Conservation (phyloP, 2,888 invertebrate genomes). For the Drosophila lutescens region DNA sequence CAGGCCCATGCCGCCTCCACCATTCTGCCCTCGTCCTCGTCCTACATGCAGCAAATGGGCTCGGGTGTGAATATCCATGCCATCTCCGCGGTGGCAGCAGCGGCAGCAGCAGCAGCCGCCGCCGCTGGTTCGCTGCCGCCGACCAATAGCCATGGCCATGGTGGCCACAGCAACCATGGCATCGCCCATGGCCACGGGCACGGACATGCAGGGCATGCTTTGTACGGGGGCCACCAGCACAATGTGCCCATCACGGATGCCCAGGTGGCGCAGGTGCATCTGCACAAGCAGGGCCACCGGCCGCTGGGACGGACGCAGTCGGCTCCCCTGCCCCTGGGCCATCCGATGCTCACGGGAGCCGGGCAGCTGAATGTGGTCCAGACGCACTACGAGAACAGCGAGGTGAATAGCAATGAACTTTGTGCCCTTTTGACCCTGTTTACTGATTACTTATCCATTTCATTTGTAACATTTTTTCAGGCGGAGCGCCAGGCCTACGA, state of each 20-base stretch:
- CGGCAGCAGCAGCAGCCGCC: constrained; percentile 67
- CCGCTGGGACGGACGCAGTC: constrained; percentile 97
- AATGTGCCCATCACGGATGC: constrained; percentile 87
- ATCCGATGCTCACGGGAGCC: constrained; percentile 89
- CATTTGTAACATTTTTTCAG: too few species aligned
- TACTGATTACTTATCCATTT: too few species aligned
- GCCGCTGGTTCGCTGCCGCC: constrained; percentile 83
- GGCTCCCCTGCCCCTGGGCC: constrained; percentile 94
- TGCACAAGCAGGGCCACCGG: constrained; percentile 90
- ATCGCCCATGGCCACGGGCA: constrained; percentile 27
- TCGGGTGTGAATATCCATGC: constrained; percentile 49
- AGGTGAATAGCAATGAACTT: constrained; percentile 71
- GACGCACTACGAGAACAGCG: constrained; percentile 84
- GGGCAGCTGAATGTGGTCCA: constrained; percentile 83
- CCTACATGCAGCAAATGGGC: constrained; percentile 62
- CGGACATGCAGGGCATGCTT: constrained; percentile 20
- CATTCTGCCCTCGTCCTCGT: constrained; percentile 70
- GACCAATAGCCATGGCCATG: constrained; percentile 63
- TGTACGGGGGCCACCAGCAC: constrained; percentile 51
- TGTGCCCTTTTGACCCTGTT: too few species aligned
- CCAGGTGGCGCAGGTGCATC: constrained; percentile 88
- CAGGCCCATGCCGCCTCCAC: constrained; percentile 82
- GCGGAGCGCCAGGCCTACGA: constrained; percentile 86
- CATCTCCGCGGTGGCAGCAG: constrained; percentile 45
- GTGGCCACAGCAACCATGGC: constrained; percentile 5